Conservation (phyloP, 2,113 vertebrate genomes). For the Thryonomys swinderianus region DNA sequence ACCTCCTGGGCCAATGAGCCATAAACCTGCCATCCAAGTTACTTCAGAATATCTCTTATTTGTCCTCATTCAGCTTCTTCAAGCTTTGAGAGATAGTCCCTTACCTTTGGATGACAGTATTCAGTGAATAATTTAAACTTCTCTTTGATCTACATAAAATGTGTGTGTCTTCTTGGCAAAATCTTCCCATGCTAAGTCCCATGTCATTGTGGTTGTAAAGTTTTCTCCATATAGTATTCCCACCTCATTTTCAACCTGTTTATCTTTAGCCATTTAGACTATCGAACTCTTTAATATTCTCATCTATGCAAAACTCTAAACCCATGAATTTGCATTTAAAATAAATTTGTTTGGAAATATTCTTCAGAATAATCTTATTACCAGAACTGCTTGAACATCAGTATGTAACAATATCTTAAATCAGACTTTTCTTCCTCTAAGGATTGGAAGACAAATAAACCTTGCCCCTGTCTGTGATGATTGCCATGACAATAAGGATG, state of each 20-base stretch:
- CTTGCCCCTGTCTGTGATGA: conserved; percentile 2
- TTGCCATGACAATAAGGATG: conserved; percentile 26
- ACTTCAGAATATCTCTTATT: not conserved
- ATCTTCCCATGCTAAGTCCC: not conserved
- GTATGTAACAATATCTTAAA: conserved; percentile 29
- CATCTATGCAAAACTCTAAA: not conserved
- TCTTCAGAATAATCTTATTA: conserved; percentile 17
- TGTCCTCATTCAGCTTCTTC: conserved; percentile 1
- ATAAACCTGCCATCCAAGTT: not conserved
- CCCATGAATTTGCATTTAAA: conserved; percentile 12
- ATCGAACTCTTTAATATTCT: not conserved
- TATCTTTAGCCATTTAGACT: not conserved
- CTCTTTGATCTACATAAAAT: conserved; percentile 5
- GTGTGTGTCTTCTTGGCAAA: not conserved
- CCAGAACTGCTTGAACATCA: conserved; percentile 17
- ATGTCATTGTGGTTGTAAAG: not conserved
- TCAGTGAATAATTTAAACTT: not conserved
- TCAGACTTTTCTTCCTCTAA: conserved; percentile 48
- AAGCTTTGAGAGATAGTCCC: not conserved
- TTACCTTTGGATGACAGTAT: not conserved
- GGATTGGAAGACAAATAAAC: conserved; percentile 61
- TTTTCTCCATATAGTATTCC: not conserved
- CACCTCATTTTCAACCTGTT: not conserved
- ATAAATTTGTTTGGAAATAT: conserved; percentile 30
- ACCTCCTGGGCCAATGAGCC: not conserved